Evolutionary conservation across 2,113 vertebrate species (phyloP), one percentile per base, ranked within the genome.

Genomic region (Campylomormyrus numenius): DNA sequence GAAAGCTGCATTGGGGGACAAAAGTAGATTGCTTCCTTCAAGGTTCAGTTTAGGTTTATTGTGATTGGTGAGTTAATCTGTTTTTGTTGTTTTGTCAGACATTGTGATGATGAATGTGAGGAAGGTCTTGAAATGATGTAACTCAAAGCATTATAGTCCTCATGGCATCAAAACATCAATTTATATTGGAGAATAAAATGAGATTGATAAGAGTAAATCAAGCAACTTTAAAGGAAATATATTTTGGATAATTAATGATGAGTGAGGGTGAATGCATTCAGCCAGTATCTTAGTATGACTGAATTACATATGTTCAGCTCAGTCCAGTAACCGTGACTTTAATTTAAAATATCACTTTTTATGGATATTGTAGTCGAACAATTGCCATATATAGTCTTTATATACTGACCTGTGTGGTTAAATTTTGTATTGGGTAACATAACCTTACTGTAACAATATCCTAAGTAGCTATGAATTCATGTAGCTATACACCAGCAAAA

Each of bases 401-500:
- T n/a, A 46, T 19, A 80, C 35, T 42, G 74, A 27, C 24, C 58
- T 66, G 58, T n/a, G n/a, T 66, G 58, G 58, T 9, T 66, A 10
- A 3, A 24, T 46, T 84, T 84, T 45, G 7, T 46, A 10, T 84
- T 24, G 7, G 70, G 42, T 84, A 84, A 46, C 80, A 39, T 83
- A 84, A 84, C 35, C 42, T 84, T 84, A 46, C 39, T 15, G 31
- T 45, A 83, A 83, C 77, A 35, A 45, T 45, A 83, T 77, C 35
- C 31, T 89, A 88, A 90, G 87, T 86, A 90, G 70, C 17, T 31
- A n/a, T 89, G 84, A 91, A 70, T 90, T 88, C 77, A 45, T 88
- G 86, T 85, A 88, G 74, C 91, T 53, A 87, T 88, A 83, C 31
- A 89, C 62, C 89, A 88, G 24, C 5, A 62, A 35, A 87, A 88